Evolutionary conservation across 2,888 invertebrate species (phyloP).

Genomic region (Caenorhabditis sp.): DNA sequence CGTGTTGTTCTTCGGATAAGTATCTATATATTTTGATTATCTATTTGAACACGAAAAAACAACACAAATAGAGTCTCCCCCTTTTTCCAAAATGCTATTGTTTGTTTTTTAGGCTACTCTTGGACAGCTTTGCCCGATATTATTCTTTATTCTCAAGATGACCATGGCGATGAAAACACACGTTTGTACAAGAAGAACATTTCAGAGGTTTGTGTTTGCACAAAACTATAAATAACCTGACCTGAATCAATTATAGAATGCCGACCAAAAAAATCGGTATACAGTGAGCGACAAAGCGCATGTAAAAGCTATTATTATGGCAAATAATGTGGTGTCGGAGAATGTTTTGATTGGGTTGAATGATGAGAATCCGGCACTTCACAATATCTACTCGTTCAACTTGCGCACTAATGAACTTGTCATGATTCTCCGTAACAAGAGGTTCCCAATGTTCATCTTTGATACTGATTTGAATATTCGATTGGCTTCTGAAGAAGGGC

Average conservation of each 20-base stretch:
- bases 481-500: slow-evolving; percentile 63
- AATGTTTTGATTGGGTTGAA: slow-evolving; percentile 65
- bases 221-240: background rate
- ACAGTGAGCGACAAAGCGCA: slow-evolving; percentile 59
- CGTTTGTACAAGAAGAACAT: slow-evolving; percentile 69
- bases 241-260: slow-evolving; percentile 19
- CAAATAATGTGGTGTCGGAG: slow-evolving; percentile 59
- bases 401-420: slow-evolving; percentile 62
- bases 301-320: slow-evolving; percentile 64
- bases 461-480: slow-evolving; percentile 64
- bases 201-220: slow-evolving; percentile 40
- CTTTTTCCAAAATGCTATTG: slow-evolving; percentile 3
- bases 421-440: slow-evolving; percentile 56
- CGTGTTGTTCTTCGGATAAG: background rate
- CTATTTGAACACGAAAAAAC: slow-evolving; percentile 1
- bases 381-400: slow-evolving; percentile 67
- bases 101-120: slow-evolving; percentile 55
- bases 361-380: slow-evolving; percentile 67
- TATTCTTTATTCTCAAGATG: slow-evolving; percentile 67
- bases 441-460: slow-evolving; percentile 65
- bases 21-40: background rate
- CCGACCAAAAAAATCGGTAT: slow-evolving; percentile 28
- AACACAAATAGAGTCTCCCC: background rate
- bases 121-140: slow-evolving; percentile 68
- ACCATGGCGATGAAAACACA: slow-evolving; percentile 69